phyloP scores from a whole-genome alignment of 1,140 invertebrate species.

The Neodiprion virginianus region DNA sequence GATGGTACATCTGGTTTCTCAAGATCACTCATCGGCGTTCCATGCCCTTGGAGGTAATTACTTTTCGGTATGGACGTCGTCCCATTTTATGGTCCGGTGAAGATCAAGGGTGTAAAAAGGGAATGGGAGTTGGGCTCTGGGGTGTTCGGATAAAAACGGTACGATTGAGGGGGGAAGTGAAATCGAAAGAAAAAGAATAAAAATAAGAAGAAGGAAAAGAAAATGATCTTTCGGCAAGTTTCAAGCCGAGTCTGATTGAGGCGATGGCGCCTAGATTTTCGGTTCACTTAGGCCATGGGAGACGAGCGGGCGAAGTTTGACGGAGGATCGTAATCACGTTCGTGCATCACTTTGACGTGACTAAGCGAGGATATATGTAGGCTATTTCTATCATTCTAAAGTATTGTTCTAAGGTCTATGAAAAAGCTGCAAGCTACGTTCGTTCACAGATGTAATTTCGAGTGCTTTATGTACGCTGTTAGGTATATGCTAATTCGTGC shows the following conservation, averaged over 20 bases:
- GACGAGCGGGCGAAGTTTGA: not conserved
- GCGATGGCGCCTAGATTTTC: no score
- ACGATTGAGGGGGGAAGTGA: constrained; percentile 6
- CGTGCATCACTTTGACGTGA: not conserved
- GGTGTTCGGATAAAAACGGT: not conserved
- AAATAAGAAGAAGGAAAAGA: constrained; percentile 1
- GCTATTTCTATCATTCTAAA: not conserved
- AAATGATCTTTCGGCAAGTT: not conserved
- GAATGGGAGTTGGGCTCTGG: not conserved
- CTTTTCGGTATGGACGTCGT: no score
- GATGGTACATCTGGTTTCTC: no score
- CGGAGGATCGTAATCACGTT: not conserved
- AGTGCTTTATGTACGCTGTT: not conserved
- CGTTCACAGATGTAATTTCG: not conserved
- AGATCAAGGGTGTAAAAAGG: no score
- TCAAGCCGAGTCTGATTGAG: no score
- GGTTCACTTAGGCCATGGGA: no score
- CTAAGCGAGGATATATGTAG: not conserved
- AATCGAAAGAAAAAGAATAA: constrained; percentile 16
- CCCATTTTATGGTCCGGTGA: no score
- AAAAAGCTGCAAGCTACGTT: not conserved
- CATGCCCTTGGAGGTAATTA: no score
- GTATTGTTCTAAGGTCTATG: not conserved
- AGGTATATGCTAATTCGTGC: not conserved
- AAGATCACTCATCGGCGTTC: no score